Evolutionary conservation across 2,113 vertebrate genomes (phyloP).

Genomic region (Mandrillus leucophaeus): DNA sequence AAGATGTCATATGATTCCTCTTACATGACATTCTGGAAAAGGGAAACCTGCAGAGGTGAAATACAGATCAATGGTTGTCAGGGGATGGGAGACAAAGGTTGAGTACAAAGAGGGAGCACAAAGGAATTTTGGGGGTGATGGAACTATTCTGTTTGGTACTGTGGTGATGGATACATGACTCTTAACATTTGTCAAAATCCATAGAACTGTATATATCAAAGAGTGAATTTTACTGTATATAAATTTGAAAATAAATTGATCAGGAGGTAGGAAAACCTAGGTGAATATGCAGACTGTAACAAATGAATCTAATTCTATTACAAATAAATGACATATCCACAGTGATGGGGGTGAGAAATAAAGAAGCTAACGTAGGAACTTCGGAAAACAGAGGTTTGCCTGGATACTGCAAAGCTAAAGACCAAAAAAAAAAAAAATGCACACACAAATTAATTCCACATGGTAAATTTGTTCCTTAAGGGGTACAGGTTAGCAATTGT

Average conservation of each 20-base stretch:
- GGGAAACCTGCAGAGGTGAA: neutral
- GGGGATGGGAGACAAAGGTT: neutral
- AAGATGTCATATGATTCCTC: neutral
- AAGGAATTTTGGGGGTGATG: neutral
- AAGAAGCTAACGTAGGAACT: neutral
- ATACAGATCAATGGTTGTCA: neutral
- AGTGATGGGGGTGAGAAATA: neutral
- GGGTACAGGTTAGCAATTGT: neutral
- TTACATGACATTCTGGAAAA: neutral
- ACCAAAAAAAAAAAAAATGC: neutral
- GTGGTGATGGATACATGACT: neutral
- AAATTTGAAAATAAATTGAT: neutral
- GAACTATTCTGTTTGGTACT: neutral
- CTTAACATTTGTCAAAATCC: neutral
- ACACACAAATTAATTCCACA: neutral
- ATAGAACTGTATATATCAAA: neutral
- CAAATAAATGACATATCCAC: neutral
- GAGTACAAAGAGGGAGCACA: neutral
- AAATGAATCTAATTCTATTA: neutral
- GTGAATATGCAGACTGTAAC: neutral
- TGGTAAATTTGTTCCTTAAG: neutral
- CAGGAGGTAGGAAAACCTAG: neutral
- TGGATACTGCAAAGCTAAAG: neutral
- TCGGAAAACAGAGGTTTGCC: neutral
- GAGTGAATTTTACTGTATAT: neutral